These are phyloP conservation scores for Saccostrea echinata DNA, from an alignment of 1,140 invertebrate genomes.

Conservation along the genomic window DNA sequence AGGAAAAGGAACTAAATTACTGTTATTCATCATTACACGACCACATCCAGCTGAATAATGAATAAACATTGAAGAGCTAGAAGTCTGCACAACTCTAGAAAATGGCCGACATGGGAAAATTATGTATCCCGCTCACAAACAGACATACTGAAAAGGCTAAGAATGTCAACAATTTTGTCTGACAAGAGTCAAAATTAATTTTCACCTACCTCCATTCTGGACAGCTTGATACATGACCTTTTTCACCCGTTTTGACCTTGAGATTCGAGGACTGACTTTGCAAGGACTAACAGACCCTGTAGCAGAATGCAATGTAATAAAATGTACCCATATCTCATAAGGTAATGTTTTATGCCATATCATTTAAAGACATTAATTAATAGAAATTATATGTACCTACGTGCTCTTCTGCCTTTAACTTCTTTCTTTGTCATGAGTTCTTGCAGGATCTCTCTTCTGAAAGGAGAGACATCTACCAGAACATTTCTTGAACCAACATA, in stretches of 20 bases:
- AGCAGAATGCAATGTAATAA: not conserved
- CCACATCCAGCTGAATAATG: too few species aligned
- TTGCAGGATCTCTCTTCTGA: conserved; percentile 63
- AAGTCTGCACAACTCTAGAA: too few species aligned
- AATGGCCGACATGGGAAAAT: too few species aligned
- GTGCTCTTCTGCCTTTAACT: conserved; percentile 44
- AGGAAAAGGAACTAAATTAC: too few species aligned
- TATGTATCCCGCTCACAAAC: too few species aligned
- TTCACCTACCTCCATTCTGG: conserved; percentile 71
- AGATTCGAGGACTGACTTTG: conserved; percentile 73
- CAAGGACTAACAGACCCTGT: conserved; percentile 74
- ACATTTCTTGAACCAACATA: not conserved
- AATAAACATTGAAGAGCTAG: too few species aligned
- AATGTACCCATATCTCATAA: not conserved
- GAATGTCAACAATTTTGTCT: not conserved
- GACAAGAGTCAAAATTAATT: not conserved
- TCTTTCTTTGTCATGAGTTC: conserved; percentile 58
- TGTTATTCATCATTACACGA: too few species aligned
- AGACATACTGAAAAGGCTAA: too few species aligned
- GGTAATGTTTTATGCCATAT: not conserved
- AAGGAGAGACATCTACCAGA: not conserved
- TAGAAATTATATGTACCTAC: conserved; percentile 46
- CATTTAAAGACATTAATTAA: not conserved
- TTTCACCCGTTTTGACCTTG: conserved; percentile 68
- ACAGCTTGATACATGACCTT: conserved; percentile 77